phyloP scores from a whole-genome alignment of 1,140 invertebrate genomes.

The Dermatophagoides farinae region DNA sequence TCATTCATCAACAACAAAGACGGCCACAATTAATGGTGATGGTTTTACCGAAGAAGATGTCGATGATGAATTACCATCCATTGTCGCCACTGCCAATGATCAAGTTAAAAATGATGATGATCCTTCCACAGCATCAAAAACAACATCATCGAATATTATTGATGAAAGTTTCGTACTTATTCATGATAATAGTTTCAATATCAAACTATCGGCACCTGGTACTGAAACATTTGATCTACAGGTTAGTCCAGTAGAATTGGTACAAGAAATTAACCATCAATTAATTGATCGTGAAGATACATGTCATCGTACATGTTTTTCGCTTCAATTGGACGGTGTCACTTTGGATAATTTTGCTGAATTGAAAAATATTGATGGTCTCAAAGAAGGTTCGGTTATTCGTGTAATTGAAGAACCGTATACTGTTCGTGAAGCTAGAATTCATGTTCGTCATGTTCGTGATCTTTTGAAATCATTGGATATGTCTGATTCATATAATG shows the following conservation, averaged over 20 bases:
- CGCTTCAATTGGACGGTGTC: conserved; percentile 73
- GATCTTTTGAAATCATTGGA: conserved; percentile 86
- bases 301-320: conserved; percentile 92
- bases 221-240: conserved; percentile 77
- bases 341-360: conserved; percentile 95
- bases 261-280: conserved; percentile 94
- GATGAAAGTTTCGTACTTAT: conserved; percentile 49
- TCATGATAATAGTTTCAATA: conserved; percentile 76
- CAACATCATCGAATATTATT: conserved; percentile 8
- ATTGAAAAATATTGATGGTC: conserved; percentile 78
- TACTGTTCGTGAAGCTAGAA: conserved; percentile 86
- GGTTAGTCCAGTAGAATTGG: conserved; percentile 89
- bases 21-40: background rate
- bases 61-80: background rate
- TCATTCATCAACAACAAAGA: background rate
- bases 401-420: conserved; percentile 76
- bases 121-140: background rate
- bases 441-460: conserved; percentile 86
- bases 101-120: background rate
- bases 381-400: conserved; percentile 83
- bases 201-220: conserved; percentile 64
- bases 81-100: background rate
- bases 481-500: conserved; percentile 79
- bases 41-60: conserved; percentile 16
- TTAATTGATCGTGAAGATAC: conserved; percentile 95